These are phyloP conservation scores for Stenchaetothrips biformis DNA, from an alignment of 2,888 invertebrate species.

Conservation along the genomic window DNA sequence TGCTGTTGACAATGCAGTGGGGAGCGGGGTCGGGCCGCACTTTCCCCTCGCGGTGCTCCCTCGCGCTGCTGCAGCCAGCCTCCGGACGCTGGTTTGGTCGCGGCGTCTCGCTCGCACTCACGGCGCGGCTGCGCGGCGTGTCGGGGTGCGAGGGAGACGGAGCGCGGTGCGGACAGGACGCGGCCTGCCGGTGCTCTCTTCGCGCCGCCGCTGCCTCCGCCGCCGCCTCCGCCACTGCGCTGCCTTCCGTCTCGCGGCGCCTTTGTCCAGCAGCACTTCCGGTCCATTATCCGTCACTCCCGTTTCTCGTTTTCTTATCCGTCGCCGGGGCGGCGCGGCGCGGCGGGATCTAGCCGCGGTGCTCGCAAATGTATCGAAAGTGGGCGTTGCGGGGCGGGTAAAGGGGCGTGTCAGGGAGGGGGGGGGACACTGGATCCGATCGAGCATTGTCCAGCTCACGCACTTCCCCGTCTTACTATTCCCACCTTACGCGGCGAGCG, in stretches of 20 bases:
- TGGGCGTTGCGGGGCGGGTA: background rate
- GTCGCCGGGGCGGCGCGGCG: background rate
- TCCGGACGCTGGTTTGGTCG: background rate
- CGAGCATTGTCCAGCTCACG: background rate
- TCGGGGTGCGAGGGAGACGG: no score
- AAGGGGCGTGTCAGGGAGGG: background rate
- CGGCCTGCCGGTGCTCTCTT: background rate
- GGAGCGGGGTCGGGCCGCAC: background rate
- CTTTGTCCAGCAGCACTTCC: background rate
- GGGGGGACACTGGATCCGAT: background rate
- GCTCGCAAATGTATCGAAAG: no score
- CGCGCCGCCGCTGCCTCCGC: background rate
- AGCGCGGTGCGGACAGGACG: no score
- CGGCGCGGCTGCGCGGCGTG: no score
- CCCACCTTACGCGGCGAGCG: background rate
- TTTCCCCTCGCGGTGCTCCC: background rate
- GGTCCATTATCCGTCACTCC: background rate
- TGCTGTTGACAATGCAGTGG: conserved; percentile 8
- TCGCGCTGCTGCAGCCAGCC: background rate
- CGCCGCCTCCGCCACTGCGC: no score
- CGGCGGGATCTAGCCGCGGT: no score
- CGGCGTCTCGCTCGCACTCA: no score
- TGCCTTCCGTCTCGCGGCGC: no score
- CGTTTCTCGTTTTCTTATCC: background rate
- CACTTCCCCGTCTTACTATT: background rate